Conservation (phyloP, 2,797 vertebrate species). For the Hoplostethus atlanticus region DNA sequence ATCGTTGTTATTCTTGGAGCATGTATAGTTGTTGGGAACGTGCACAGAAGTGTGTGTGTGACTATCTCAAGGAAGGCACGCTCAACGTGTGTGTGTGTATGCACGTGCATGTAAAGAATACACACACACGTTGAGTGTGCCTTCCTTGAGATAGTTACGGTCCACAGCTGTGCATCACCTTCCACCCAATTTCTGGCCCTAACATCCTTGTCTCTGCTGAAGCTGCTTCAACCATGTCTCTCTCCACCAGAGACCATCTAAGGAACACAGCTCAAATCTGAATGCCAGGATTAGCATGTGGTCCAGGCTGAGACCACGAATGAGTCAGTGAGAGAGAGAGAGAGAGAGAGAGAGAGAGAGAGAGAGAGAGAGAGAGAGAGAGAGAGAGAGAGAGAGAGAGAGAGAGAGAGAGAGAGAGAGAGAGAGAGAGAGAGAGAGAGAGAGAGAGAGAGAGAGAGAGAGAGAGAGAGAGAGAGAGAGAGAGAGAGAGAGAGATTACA, state of each 20-base stretch:
- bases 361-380: slow-evolving; percentile 24
- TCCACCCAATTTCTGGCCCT: neutral
- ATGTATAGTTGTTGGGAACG: slow-evolving; percentile 24
- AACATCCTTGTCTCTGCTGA: slow-evolving; percentile 37
- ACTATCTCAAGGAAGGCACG: too few species aligned
- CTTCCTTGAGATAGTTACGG: too few species aligned
- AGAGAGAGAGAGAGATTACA: slow-evolving; percentile 32
- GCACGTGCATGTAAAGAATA: neutral
- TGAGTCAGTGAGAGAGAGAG: slow-evolving; percentile 69
- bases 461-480: slow-evolving; percentile 21
- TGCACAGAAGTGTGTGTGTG: slow-evolving; percentile 6
- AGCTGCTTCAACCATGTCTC: slow-evolving; percentile 35
- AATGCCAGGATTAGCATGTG: slow-evolving; percentile 83
- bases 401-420: slow-evolving; percentile 19
- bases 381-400: slow-evolving; percentile 23
- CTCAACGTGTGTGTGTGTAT: neutral
- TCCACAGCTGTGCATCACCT: neutral
- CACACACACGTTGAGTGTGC: neutral
- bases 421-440: slow-evolving; percentile 45
- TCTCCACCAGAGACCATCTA: slow-evolving; percentile 45
- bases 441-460: slow-evolving; percentile 40
- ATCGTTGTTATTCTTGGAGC: slow-evolving; percentile 17
- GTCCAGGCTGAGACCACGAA: slow-evolving; percentile 62
- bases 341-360: slow-evolving; percentile 11
- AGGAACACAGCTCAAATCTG: slow-evolving; percentile 62